A percentile compares a stretch with the other conserved stretches of the same genome.
phyloP scores from a whole-genome alignment of 2,888 invertebrate species.

The Drosophila seclusa region DNA sequence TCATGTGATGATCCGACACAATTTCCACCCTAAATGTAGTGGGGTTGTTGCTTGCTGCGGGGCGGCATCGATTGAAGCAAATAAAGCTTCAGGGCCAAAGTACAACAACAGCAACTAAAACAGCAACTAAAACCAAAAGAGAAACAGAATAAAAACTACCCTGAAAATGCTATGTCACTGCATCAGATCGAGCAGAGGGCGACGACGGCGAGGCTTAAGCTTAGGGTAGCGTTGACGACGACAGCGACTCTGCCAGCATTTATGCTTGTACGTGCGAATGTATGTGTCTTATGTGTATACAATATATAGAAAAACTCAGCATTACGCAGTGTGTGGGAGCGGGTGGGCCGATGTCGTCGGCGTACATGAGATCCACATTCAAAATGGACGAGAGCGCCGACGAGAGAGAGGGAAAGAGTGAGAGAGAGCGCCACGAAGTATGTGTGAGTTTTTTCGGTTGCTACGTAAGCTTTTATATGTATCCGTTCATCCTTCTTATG shows the following conservation, averaged over 20 bases:
- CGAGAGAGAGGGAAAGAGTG: background rate
- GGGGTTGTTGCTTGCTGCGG: slow-evolving; percentile 50
- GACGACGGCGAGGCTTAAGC: slow-evolving; percentile 31
- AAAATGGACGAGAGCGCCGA: slow-evolving; percentile 10
- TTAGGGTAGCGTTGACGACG: slow-evolving; percentile 36
- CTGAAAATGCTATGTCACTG: slow-evolving; percentile 42
- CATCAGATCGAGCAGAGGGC: slow-evolving; percentile 55
- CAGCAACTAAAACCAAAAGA: slow-evolving; percentile 36
- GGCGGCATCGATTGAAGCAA: slow-evolving; percentile 74
- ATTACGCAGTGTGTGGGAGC: slow-evolving; percentile 15
- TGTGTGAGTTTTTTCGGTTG: slow-evolving; percentile 58
- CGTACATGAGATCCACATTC: slow-evolving; percentile 55
- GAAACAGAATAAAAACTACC: slow-evolving; percentile 58
- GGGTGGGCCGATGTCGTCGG: slow-evolving; percentile 11
- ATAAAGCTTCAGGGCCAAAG: slow-evolving; percentile 78
- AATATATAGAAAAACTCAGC: background rate
- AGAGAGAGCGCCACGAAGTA: slow-evolving; percentile 67
- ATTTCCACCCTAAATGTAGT: slow-evolving; percentile 70
- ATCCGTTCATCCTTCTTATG: slow-evolving; percentile 24
- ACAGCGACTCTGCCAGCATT: slow-evolving; percentile 20
- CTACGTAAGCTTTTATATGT: slow-evolving; percentile 48
- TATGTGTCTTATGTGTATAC: background rate
- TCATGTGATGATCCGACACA: slow-evolving; percentile 65
- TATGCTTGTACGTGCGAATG: background rate
- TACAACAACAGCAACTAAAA: slow-evolving; percentile 33